Conservation (phyloP, 2,113 vertebrate genomes). For the Ia io region DNA sequence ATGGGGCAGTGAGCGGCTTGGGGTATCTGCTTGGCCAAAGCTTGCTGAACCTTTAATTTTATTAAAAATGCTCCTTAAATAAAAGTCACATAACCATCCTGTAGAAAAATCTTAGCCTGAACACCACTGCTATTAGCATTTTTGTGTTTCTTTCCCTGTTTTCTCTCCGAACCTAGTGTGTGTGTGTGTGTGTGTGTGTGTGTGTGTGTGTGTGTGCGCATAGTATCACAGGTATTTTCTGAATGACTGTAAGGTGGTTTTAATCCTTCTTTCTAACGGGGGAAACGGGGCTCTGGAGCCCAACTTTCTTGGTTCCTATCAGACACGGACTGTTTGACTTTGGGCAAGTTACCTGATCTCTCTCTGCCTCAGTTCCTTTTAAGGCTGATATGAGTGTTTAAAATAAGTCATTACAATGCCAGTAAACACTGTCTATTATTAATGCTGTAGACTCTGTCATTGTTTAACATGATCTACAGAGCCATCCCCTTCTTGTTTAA, state of each 20-base stretch:
- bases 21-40: background rate
- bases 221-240: background rate
- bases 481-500: background rate
- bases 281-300: background rate
- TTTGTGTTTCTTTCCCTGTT: background rate
- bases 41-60: constrained; percentile 12
- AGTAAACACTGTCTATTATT: background rate
- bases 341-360: background rate
- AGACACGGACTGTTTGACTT: background rate
- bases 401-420: background rate
- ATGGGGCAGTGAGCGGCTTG: background rate
- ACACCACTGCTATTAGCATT: background rate
- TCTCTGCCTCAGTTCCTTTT: background rate
- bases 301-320: background rate
- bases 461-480: background rate
- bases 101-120: background rate
- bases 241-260: background rate
- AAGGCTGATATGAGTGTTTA: background rate
- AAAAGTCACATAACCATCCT: background rate
- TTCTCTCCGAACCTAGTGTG: background rate
- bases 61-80: constrained; percentile 31
- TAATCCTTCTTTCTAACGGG: background rate
- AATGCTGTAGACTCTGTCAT: background rate
- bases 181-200: no score
- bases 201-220: no score